phyloP scores from a whole-genome alignment of 2,888 invertebrate species.

The Camponotus fellah region DNA sequence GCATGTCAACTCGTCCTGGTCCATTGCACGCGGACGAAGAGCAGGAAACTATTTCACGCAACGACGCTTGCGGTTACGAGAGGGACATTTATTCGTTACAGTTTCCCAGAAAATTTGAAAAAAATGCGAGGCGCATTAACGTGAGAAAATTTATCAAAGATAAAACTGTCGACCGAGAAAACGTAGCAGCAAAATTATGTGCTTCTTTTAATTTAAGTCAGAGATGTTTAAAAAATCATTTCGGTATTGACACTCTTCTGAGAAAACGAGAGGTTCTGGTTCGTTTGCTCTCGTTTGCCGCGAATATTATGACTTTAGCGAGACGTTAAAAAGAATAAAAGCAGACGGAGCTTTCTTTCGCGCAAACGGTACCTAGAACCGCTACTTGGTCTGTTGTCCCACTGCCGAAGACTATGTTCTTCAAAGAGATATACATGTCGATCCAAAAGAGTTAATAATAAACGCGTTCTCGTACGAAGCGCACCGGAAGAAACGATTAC shows the following conservation, averaged over 20 bases:
- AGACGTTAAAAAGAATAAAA: conserved; percentile 52
- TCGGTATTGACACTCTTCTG: conserved; percentile 47
- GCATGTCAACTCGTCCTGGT: conserved; percentile 27
- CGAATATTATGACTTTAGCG: conserved; percentile 65
- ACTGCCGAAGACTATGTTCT: conserved; percentile 65
- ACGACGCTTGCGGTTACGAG: conserved; percentile 39
- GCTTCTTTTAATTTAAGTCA: not conserved
- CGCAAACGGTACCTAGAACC: conserved; percentile 78
- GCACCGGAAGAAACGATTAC: conserved; percentile 19
- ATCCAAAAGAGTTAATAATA: conserved; percentile 75
- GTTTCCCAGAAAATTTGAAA: conserved; percentile 26
- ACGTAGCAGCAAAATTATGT: not conserved
- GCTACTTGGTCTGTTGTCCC: conserved; percentile 80
- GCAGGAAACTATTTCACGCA: conserved; percentile 74
- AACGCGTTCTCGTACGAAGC: conserved; percentile 52
- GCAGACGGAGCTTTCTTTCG: conserved; percentile 56
- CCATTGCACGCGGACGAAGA: conserved; percentile 35
- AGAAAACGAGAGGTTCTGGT: conserved; percentile 44
- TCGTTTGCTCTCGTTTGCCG: conserved; percentile 13
- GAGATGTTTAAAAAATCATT: not conserved
- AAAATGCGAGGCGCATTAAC: not conserved
- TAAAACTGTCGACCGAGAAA: not conserved
- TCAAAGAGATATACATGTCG: conserved; percentile 72
- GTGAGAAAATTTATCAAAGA: not conserved
- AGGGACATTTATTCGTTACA: conserved; percentile 29